These are phyloP conservation scores for Acanthisitta chloris DNA, from an alignment of 2,113 vertebrate species.

Conservation along the genomic window DNA sequence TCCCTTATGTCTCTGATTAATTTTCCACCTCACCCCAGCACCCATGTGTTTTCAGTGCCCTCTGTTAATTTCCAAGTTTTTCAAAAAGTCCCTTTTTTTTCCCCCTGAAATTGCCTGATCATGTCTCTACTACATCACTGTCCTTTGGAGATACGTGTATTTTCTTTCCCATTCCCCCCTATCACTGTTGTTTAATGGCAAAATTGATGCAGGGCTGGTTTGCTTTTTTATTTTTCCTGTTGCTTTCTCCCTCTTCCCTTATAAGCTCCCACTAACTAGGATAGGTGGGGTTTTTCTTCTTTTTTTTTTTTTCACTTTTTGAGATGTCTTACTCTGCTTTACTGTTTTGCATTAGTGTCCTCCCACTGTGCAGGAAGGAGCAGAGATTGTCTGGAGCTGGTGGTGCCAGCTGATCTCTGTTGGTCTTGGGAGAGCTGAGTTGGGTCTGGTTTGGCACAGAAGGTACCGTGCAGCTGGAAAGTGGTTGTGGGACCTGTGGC, in stretches of 20 bases:
- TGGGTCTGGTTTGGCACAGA: background rate
- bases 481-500: background rate
- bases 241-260: background rate
- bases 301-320: background rate
- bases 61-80: background rate
- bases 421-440: background rate
- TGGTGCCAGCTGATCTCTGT: background rate
- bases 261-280: background rate
- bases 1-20: background rate
- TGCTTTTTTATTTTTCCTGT: background rate
- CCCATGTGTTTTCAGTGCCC: background rate
- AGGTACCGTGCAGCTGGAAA: background rate
- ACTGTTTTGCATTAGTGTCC: background rate
- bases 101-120: background rate
- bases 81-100: background rate
- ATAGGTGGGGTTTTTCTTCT: background rate
- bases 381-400: background rate
- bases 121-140: background rate
- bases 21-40: background rate
- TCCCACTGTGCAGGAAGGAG: background rate
- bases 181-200: background rate
- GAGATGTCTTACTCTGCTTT: background rate
- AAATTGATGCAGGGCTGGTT: background rate
- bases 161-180: background rate
- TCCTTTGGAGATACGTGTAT: background rate